phyloP scores from a whole-genome alignment of 2,888 invertebrate species.

The Zeuzera pyrina region DNA sequence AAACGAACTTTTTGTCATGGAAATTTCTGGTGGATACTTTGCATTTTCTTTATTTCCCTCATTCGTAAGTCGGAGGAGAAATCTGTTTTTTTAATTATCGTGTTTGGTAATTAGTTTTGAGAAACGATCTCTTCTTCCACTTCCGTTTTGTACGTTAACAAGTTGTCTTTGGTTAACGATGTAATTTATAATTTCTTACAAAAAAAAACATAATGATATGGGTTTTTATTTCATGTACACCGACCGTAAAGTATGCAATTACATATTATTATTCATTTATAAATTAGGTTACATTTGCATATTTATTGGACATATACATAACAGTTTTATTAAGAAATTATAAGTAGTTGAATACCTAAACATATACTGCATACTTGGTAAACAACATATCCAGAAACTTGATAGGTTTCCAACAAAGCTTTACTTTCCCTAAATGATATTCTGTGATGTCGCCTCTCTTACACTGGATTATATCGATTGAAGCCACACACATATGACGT shows the following conservation, averaged over 20 bases:
- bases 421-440: slow-evolving; percentile 51
- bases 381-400: slow-evolving; percentile 57
- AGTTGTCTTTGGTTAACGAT: slow-evolving; percentile 64
- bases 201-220: no score
- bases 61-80: slow-evolving; percentile 44
- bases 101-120: slow-evolving; percentile 72
- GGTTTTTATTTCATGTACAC: no score
- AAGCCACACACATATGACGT: slow-evolving; percentile 22
- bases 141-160: slow-evolving; percentile 43
- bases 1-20: slow-evolving; percentile 64
- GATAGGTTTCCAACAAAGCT: slow-evolving; percentile 43
- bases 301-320: no score
- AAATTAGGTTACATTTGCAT: no score
- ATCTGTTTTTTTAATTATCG: slow-evolving; percentile 72
- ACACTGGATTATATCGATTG: slow-evolving; percentile 49
- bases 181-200: no score
- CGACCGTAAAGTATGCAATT: no score
- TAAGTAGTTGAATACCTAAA: no score
- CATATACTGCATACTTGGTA: no score
- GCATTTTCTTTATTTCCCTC: slow-evolving; percentile 63
- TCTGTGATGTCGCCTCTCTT: slow-evolving; percentile 22
- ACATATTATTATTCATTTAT: no score
- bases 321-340: no score
- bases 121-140: slow-evolving; percentile 60
- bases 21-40: slow-evolving; percentile 68